A percentile compares a stretch with the other conserved stretches of the same genome.
Conservation (phyloP, 2,797 vertebrate genomes). For the Pangasius macronema region DNA sequence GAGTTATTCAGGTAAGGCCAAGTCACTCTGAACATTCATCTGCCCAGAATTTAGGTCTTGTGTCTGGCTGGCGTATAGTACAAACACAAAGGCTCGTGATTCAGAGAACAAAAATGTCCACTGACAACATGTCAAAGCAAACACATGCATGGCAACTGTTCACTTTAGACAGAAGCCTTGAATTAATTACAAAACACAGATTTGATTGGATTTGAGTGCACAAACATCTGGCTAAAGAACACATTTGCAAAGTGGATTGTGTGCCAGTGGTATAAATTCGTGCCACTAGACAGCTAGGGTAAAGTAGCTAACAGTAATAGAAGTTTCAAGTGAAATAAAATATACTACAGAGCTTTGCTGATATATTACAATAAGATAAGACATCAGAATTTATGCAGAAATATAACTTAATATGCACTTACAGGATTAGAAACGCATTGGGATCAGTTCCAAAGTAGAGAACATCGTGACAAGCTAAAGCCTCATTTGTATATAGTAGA, state of each 20-base stretch:
- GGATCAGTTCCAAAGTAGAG: slow-evolving; percentile 46
- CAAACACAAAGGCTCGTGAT: slow-evolving; percentile 66
- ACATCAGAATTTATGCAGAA: background rate
- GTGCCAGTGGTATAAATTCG: background rate
- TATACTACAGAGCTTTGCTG: slow-evolving; percentile 6
- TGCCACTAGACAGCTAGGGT: background rate
- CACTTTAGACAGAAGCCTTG: slow-evolving; percentile 63
- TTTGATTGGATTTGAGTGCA: slow-evolving; percentile 56
- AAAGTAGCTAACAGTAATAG: background rate
- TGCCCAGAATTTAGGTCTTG: slow-evolving; percentile 53
- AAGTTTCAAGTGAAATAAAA: slow-evolving; percentile 1
- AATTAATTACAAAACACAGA: slow-evolving; percentile 65
- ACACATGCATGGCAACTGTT: slow-evolving; percentile 72
- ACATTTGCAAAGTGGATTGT: background rate
- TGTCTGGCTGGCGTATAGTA: slow-evolving; percentile 53
- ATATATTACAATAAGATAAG: slow-evolving; percentile 3
- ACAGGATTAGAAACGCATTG: slow-evolving; percentile 56
- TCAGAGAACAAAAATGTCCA: slow-evolving; percentile 72
- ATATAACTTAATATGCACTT: slow-evolving; percentile 56
- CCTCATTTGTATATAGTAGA: slow-evolving; percentile 7
- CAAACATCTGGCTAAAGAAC: slow-evolving; percentile 16
- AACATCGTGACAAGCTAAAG: slow-evolving; percentile 24
- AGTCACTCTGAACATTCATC: slow-evolving; percentile 57
- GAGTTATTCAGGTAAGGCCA: slow-evolving; percentile 62
- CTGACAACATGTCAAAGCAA: slow-evolving; percentile 67